Conservation (phyloP, 2,888 invertebrate species). For the Platycheirus rosarum region DNA sequence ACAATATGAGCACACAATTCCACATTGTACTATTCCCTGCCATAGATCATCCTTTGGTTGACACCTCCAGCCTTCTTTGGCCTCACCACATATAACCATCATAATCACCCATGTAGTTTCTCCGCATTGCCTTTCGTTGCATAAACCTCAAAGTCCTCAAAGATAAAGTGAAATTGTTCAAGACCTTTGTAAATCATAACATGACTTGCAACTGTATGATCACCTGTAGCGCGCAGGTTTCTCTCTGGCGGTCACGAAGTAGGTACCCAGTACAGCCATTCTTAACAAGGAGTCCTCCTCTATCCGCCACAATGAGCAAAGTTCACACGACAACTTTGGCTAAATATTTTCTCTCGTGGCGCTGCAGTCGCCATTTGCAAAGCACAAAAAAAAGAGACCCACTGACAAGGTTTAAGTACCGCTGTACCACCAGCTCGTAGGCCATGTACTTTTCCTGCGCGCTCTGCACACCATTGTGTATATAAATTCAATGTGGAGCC, state of each 20-base stretch:
- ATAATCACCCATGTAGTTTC: slow-evolving; percentile 64
- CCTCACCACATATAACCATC: slow-evolving; percentile 26
- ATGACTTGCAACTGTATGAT: slow-evolving; percentile 67
- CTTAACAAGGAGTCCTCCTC: slow-evolving; percentile 40
- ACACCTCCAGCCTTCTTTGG: slow-evolving; percentile 41
- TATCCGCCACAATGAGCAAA: slow-evolving; percentile 46
- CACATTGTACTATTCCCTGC: slow-evolving; percentile 25
- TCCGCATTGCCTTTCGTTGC: slow-evolving; percentile 25
- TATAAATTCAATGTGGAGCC: slow-evolving; percentile 68
- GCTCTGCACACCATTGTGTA: slow-evolving; percentile 6
- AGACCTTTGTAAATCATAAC: slow-evolving; percentile 73
- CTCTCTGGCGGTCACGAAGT: slow-evolving; percentile 67
- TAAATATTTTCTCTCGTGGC: slow-evolving; percentile 52
- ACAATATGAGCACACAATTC: slow-evolving; percentile 37
- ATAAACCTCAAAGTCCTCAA: slow-evolving; percentile 33
- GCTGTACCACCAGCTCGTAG: slow-evolving; percentile 51
- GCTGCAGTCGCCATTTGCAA: slow-evolving; percentile 43
- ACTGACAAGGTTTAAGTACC: slow-evolving; percentile 69
- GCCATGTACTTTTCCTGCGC: slow-evolving; percentile 39
- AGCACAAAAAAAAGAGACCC: slow-evolving; percentile 48
- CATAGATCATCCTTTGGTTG: slow-evolving; percentile 58
- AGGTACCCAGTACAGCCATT: too few species aligned
- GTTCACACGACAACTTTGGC: slow-evolving; percentile 65
- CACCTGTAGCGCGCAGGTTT: slow-evolving; percentile 67
- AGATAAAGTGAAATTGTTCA: slow-evolving; percentile 68